These are phyloP conservation scores for Eufriesea mexicana DNA, from an alignment of 1,140 invertebrate species.

Conservation along the genomic window DNA sequence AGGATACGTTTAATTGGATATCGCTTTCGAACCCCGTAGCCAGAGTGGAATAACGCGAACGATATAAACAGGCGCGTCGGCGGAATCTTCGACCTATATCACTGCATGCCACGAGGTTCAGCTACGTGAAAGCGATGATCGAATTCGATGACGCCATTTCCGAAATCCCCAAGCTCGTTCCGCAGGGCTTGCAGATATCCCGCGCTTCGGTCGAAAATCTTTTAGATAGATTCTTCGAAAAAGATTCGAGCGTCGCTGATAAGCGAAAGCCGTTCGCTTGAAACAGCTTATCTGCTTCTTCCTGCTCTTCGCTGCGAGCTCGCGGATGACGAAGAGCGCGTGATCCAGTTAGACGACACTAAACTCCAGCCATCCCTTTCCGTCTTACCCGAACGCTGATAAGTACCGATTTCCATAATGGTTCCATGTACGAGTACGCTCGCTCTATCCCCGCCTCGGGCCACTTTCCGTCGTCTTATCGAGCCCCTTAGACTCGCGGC, in stretches of 20 bases:
- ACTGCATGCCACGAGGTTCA: background rate
- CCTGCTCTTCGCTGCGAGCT: slow-evolving; percentile 2
- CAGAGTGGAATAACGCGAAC: no score
- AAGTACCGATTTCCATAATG: slow-evolving; percentile 75
- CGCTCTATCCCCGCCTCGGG: slow-evolving; percentile 42
- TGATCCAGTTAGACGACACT: slow-evolving; percentile 63
- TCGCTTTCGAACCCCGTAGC: background rate
- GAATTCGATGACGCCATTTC: slow-evolving; percentile 14
- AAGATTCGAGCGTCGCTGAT: slow-evolving; percentile 43
- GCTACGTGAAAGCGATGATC: slow-evolving; percentile 2
- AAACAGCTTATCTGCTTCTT: slow-evolving; percentile 66
- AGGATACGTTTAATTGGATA: no score
- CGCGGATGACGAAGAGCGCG: slow-evolving; percentile 65
- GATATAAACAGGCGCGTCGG: background rate
- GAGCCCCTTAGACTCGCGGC: background rate
- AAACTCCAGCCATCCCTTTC: slow-evolving; percentile 54
- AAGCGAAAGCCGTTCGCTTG: slow-evolving; percentile 48
- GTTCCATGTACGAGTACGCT: slow-evolving; percentile 69
- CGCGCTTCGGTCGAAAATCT: background rate
- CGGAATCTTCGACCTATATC: background rate
- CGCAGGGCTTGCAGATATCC: background rate
- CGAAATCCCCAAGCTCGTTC: background rate
- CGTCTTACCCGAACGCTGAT: slow-evolving; percentile 50
- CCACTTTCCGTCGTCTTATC: slow-evolving; percentile 42
- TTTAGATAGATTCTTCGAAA: slow-evolving; percentile 3